Evolutionary conservation across 2,888 invertebrate genomes (phyloP), one percentile per base, ranked within the genome.

Genomic region (Crioceris asparagi): DNA sequence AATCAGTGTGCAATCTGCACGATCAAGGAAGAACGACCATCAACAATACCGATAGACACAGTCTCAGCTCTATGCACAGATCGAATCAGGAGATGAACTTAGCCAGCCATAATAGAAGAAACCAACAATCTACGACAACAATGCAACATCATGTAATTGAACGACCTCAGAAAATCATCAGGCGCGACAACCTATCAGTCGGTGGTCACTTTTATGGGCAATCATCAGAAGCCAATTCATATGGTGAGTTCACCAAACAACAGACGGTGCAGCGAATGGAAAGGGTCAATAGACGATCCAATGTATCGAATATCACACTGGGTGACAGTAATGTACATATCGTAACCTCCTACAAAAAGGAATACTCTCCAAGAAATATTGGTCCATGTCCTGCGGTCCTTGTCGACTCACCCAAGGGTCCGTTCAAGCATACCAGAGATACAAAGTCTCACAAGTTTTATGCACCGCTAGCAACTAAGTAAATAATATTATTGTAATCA

Each of bases 371-470:
- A 1, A 71, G 78, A 44, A 78, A 77, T 47, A 65, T 67, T 18
- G 83, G 84, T 35, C 80, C 84, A 1, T 90, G 88, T 61, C 85
- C 85, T 0, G 87, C 85, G 21, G 74, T 83, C 19, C 68, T 85
- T 45, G 72, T 87, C 36, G 82, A 86, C 54, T 71, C 78, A 25
- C 77, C 81, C 38, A 72, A 75, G 45, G 78, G 83, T 38, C 83
- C 83, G 12, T 88, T 80, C 64, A 83, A 83, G 62, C 86, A 87
- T 55, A 85, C 85, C 17, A 72, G 86, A 45, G 84, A 88, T 60
- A 83, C 87, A 8, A 81, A 79, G 49, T 79, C 83, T 56, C 87
- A 88, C 63, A 85, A 83, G 60, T 87, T 85, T 61, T 88, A 85
- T 60, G 72, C 83, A 58, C 72, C 81, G 2, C 74, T 77, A 59